Conservation (phyloP, 2,113 vertebrate species). For the Pelvicachromis taeniatus region DNA sequence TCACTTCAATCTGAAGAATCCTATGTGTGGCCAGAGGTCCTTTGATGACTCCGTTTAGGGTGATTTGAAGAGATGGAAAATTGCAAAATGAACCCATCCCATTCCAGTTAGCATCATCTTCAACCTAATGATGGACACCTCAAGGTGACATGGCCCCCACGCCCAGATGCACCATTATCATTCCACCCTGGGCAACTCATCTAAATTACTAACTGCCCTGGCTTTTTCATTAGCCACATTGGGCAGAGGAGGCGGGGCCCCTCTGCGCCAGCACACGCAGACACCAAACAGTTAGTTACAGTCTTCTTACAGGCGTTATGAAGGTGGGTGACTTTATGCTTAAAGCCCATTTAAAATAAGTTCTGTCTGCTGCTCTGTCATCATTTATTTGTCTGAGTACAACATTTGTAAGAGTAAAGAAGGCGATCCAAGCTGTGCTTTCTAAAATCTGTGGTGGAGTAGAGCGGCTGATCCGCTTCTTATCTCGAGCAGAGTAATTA, state of each 20-base stretch:
- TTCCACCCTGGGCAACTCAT: conserved; percentile 85
- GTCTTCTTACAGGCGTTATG: not conserved
- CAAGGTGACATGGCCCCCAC: conserved; percentile 87
- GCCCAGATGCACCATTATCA: conserved; percentile 85
- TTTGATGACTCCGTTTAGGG: conserved; percentile 93
- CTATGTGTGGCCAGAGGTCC: conserved; percentile 69
- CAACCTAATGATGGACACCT: conserved; percentile 95
- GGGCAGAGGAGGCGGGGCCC: conserved; percentile 17
- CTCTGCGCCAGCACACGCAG: not conserved
- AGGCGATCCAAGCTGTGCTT: not conserved
- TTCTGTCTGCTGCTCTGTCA: not conserved
- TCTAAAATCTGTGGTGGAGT: conserved; percentile 2
- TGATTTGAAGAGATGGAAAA: conserved; percentile 96
- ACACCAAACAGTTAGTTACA: conserved; percentile 19
- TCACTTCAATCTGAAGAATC: conserved; percentile 82
- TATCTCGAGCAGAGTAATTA: conserved; percentile 25
- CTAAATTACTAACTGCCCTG: conserved; percentile 88
- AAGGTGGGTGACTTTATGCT: not conserved
- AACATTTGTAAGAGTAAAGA: not conserved
- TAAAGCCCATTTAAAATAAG: not conserved
- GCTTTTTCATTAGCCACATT: conserved; percentile 83
- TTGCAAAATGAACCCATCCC: conserved; percentile 95
- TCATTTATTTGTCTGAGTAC: not conserved
- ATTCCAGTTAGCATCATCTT: conserved; percentile 99
- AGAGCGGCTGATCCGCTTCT: not conserved